Evolutionary conservation across 2,888 invertebrate genomes (phyloP).

Genomic region (Agrochola lota): DNA sequence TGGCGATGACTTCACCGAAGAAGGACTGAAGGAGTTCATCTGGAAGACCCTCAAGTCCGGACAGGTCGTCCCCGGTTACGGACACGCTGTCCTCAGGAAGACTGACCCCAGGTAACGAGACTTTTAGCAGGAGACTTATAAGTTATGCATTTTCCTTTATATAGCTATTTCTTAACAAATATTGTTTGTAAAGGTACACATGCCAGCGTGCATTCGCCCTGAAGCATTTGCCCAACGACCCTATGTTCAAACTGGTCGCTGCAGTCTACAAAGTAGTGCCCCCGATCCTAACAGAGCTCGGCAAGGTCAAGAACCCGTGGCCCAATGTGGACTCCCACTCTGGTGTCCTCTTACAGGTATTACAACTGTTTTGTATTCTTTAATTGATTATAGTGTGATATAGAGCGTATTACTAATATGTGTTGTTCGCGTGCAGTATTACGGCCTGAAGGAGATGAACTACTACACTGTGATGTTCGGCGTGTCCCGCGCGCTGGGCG

Average conservation of each 20-base stretch:
- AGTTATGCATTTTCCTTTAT: background rate
- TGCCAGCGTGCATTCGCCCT: slow-evolving; percentile 98
- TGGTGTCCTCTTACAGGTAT: slow-evolving; percentile 96
- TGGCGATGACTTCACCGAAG: slow-evolving; percentile 96
- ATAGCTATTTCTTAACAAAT: background rate
- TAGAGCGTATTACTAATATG: slow-evolving; percentile 13
- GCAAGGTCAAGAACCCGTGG: slow-evolving; percentile 99
- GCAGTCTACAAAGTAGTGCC: slow-evolving; percentile 98
- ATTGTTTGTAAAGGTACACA: slow-evolving; percentile 91
- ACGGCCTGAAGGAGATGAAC: slow-evolving; percentile 97
- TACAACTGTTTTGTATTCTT: background rate
- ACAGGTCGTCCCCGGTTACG: slow-evolving; percentile 99
- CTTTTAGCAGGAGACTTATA: too few relatives aligned
- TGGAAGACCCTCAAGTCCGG: slow-evolving; percentile 99
- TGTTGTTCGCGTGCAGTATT: slow-evolving; percentile 91
- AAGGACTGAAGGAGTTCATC: slow-evolving; percentile 98
- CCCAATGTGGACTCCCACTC: slow-evolving; percentile 99
- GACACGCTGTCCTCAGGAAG: slow-evolving; percentile 98
- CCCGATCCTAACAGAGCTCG: slow-evolving; percentile 96
- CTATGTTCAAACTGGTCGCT: slow-evolving; percentile 97
- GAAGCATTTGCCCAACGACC: slow-evolving; percentile 97
- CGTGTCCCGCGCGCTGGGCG: slow-evolving; percentile 96
- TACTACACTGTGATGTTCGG: slow-evolving; percentile 98
- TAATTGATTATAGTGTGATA: background rate
- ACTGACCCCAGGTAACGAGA: slow-evolving; percentile 94